Percentiles rank a stretch among this genome's conserved stretches.
Conservation (phyloP, 2,113 vertebrate genomes). For the Leuciscus idus region DNA sequence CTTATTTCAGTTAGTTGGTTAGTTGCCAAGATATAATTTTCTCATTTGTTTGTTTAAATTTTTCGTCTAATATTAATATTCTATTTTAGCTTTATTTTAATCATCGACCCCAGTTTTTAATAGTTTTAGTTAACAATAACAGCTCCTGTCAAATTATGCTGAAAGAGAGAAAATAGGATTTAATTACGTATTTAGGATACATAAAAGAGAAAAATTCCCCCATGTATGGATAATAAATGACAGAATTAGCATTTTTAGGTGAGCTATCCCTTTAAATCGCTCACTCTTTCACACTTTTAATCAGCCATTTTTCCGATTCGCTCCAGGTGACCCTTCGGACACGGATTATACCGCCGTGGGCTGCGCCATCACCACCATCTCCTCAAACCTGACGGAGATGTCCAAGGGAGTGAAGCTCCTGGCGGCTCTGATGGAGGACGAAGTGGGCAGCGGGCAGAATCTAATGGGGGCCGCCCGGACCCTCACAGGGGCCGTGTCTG, state of each 20-base stretch:
- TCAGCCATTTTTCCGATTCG: not conserved
- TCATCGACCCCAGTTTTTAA: not conserved
- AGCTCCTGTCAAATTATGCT: not conserved
- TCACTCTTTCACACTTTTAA: not conserved
- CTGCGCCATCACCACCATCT: conserved; percentile 98
- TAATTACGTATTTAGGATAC: not conserved
- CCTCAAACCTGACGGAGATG: conserved; percentile 99
- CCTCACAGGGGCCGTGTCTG: conserved; percentile 90
- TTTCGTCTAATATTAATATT: not conserved
- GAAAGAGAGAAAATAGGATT: not conserved
- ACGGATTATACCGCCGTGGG: conserved; percentile 98
- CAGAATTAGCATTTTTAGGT: not conserved
- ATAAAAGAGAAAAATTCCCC: not conserved
- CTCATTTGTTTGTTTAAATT: not conserved
- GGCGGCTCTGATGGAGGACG: conserved; percentile 95
- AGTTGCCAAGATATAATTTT: not conserved
- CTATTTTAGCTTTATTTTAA: not conserved
- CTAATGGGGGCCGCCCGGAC: conserved; percentile 93
- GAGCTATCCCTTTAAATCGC: not conserved
- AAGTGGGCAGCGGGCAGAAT: conserved; percentile 94
- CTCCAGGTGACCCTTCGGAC: conserved; percentile 92
- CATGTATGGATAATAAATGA: not conserved
- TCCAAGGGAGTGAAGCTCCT: conserved; percentile 96
- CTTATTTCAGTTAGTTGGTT: not conserved
- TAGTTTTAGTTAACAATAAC: not conserved